Evolutionary conservation across 2,113 vertebrate species (phyloP).

Genomic region (Piprites chloris): DNA sequence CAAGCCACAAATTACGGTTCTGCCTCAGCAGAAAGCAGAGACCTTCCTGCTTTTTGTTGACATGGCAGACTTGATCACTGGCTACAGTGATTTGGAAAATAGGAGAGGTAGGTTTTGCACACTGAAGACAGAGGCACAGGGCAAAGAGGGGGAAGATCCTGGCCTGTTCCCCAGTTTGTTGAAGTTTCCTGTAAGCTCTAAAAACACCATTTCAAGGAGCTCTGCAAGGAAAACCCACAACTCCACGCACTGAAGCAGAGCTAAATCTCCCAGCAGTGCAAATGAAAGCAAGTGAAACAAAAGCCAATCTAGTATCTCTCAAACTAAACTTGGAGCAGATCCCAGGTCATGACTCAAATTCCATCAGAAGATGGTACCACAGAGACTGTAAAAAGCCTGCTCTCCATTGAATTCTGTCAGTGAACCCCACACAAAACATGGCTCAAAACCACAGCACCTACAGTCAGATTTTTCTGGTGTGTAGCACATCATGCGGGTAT

Average conservation of each 20-base stretch:
- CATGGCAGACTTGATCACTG: neutral
- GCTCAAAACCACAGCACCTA: neutral
- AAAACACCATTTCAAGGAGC: neutral
- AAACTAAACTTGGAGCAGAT: neutral
- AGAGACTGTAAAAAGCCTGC: neutral
- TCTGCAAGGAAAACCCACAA: neutral
- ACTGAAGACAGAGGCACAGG: neutral
- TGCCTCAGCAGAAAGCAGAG: neutral
- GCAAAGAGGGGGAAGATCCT: neutral
- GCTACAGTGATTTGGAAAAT: neutral
- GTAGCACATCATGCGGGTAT: neutral
- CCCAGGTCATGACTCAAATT: neutral
- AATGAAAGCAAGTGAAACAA: neutral
- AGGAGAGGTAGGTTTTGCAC: neutral
- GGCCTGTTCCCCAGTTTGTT: neutral
- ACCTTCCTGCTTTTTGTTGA: neutral
- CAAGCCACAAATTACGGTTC: neutral
- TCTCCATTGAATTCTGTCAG: neutral
- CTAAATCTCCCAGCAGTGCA: neutral
- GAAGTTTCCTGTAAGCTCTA: neutral
- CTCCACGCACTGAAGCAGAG: neutral
- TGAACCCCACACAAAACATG: rapidly evolving
- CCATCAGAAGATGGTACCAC: neutral
- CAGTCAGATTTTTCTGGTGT: neutral
- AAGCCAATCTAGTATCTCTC: neutral